Evolutionary conservation across 1,140 invertebrate genomes (phyloP).

Genomic region (Bombyx mandarina): DNA sequence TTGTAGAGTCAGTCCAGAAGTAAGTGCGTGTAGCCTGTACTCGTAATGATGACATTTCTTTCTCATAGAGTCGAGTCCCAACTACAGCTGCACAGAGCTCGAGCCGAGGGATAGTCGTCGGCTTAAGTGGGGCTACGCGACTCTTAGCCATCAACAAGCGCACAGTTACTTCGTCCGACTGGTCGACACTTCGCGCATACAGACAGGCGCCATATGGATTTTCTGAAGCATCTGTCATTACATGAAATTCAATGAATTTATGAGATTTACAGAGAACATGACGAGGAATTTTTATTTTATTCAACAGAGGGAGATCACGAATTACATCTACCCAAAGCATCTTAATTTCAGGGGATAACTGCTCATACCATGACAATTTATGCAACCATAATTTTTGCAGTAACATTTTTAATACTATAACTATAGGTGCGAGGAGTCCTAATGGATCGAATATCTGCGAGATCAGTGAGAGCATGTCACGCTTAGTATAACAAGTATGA

Average conservation of each 20-base stretch:
- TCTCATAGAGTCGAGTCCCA: neutral
- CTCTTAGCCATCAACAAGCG: neutral
- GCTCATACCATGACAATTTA: conserved; percentile 12
- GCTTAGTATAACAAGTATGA: conserved; percentile 1
- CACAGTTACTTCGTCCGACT: neutral
- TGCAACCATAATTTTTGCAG: conserved; percentile 12
- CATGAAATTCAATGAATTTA: conserved; percentile 3
- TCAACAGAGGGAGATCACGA: neutral
- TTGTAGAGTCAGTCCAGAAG: conserved; percentile 12
- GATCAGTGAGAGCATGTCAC: conserved; percentile 4
- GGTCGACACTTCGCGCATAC: neutral
- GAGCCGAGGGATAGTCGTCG: conserved; percentile 8
- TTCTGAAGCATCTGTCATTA: conserved; percentile 4
- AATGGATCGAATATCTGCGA: conserved; percentile 12
- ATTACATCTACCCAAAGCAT: no score
- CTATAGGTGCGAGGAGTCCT: conserved; percentile 6
- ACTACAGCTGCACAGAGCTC: conserved; percentile 3
- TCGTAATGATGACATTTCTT: neutral
- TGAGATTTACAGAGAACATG: neutral
- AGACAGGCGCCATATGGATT: neutral
- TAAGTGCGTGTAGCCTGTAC: neutral
- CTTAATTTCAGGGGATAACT: neutral
- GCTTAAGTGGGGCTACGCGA: conserved; percentile 1
- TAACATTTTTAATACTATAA: conserved; percentile 11
- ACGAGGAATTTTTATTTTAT: conserved; percentile 5